Percentiles rank a stretch among this genome's conserved stretches.
Evolutionary conservation across 2,797 vertebrate species (phyloP).

Genomic region (Cuniculus paca): DNA sequence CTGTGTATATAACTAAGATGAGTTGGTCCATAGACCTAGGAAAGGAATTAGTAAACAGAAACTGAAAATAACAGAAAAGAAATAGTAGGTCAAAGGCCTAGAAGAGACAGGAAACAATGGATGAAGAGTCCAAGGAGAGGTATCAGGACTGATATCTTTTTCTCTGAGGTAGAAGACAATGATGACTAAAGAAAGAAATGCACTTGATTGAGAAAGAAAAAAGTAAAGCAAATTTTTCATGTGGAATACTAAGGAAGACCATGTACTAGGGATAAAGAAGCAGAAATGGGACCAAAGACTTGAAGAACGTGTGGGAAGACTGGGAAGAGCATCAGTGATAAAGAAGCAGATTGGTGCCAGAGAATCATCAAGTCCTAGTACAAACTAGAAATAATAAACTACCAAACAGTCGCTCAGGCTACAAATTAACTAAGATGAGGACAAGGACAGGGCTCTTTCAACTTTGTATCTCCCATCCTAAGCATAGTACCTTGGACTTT

Average conservation of each 20-base stretch:
- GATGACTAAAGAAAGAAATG: constrained; percentile 9
- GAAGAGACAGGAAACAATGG: constrained; percentile 17
- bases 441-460: neutral
- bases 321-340: neutral
- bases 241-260: constrained; percentile 13
- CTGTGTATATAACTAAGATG: neutral
- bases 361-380: neutral
- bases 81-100: constrained; percentile 1
- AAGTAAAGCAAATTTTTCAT: neutral
- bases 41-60: constrained; percentile 8
- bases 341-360: neutral
- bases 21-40: neutral
- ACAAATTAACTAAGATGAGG: neutral
- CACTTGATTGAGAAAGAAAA: neutral
- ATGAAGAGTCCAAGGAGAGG: neutral
- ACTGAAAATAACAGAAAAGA: constrained; percentile 22
- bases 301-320: neutral
- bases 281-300: neutral
- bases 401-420: neutral
- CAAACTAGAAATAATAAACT: neutral
- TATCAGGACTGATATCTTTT: neutral
- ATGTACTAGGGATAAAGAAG: neutral
- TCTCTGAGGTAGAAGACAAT: constrained; percentile 17
- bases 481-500: neutral
- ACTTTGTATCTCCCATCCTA: neutral